Conservation (phyloP, 2,888 invertebrate species). For the Eledone cirrhosa region DNA sequence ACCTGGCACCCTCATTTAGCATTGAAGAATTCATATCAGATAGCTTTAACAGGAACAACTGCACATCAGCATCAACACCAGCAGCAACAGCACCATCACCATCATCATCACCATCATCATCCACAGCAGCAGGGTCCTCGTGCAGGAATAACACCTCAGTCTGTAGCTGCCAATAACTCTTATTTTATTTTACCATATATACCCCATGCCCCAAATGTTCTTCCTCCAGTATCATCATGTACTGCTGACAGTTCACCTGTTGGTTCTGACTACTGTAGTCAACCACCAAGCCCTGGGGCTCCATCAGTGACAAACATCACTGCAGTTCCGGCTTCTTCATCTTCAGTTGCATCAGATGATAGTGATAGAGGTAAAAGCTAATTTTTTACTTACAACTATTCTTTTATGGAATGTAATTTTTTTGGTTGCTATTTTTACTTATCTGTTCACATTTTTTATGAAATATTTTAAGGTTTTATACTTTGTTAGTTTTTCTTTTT, state of each 20-base stretch:
- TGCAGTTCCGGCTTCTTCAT: slow-evolving; percentile 26
- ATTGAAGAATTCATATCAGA: neutral
- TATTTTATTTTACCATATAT: neutral
- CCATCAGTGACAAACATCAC: slow-evolving; percentile 19
- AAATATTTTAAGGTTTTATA: too few relatives aligned
- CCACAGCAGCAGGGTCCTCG: slow-evolving; percentile 16
- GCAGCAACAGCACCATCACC: neutral
- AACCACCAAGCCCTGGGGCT: slow-evolving; percentile 47
- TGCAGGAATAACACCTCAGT: slow-evolving; percentile 12
- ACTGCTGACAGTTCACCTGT: slow-evolving; percentile 41
- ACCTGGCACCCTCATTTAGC: slow-evolving; percentile 2
- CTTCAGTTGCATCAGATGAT: slow-evolving; percentile 43
- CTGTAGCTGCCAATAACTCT: slow-evolving; percentile 23
- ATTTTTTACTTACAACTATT: neutral
- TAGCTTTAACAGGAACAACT: slow-evolving; percentile 12
- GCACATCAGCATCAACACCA: slow-evolving; percentile 14
- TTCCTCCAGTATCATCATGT: slow-evolving; percentile 8
- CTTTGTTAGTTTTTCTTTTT: too few relatives aligned
- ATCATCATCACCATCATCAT: neutral
- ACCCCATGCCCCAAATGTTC: too few relatives aligned
- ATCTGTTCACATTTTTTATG: too few relatives aligned
- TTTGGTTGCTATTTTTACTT: too few relatives aligned
- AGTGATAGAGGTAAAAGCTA: slow-evolving; percentile 43
- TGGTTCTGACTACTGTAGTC: slow-evolving; percentile 51
- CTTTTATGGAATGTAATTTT: too few relatives aligned